Evolutionary conservation across 53 echinoderm and acorn worm genomes (phyloP), one percentile per base, ranked within the genome.

Genomic region (Crossaster papposus): DNA sequence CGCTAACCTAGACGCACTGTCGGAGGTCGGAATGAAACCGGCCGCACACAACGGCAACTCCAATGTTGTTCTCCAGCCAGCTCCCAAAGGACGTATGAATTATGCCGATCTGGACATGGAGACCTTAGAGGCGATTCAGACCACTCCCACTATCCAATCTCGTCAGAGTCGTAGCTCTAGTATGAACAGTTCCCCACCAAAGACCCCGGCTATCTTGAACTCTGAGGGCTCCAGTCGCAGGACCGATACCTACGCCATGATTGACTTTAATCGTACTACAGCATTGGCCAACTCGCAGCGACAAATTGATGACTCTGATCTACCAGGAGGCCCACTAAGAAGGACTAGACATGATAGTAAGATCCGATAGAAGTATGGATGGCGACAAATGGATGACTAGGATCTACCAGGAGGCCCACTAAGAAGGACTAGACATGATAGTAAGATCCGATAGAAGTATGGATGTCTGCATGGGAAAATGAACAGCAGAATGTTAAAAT

Each of bases 21-120:
- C 93, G 0, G 93, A 92, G 81, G 89, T 90, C 32, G 90, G 74
- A 72, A 89, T 80, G 52, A 23, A 70, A 33, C 26, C 86, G 79
- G 79, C 86, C 17, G 29, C 65, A 13, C 75, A 51, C 63, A 83
- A 64, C 35, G 53, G 82, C 30, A 85, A 68, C 24, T 29, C 52
- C 14, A 87, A 86, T 64, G 77, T 95, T 75, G 84, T 92, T 14
- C 90, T 96, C n/a, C 94, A 96, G 85, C 92, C 96, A 1, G 96
- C 96, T 3, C 96, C 98, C 1, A 98, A 98, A 53, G 94, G 94
- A 6, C 94, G 92, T 79, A 93, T 98, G 62, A 96, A 98, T 75
- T 98, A 98, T 70, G 92, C 94, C 65, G 92, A 98, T 82, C 88
- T 98, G 17, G 98, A 96, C 17, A 93, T 97, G 44, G 98, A 96